Evolutionary conservation across 53 echinoderm and acorn worm species (phyloP).

Genomic region (Luidia sarsii): DNA sequence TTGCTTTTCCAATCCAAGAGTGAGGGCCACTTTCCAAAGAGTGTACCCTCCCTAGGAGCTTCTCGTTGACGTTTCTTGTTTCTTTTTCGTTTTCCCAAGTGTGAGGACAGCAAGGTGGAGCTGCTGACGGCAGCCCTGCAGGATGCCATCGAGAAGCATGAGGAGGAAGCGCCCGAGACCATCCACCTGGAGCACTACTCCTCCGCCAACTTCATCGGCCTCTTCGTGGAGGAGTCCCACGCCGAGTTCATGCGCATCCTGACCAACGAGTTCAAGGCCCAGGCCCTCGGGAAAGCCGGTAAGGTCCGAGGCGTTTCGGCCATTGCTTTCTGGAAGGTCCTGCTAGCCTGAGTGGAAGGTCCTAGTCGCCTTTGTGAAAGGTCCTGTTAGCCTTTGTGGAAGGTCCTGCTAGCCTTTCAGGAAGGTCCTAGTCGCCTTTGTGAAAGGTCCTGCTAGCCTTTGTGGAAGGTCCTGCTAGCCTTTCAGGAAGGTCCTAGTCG

Average conservation of each 20-base stretch:
- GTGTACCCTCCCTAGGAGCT: no score
- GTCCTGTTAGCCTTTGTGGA: no score
- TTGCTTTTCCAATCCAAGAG: no score
- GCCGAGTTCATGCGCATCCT: slow-evolving; percentile 84
- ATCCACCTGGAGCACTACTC: slow-evolving; percentile 82
- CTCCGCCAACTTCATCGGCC: slow-evolving; percentile 89
- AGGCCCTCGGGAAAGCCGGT: slow-evolving; percentile 77
- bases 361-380: no score
- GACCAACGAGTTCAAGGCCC: slow-evolving; percentile 76
- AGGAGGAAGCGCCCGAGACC: slow-evolving; percentile 70
- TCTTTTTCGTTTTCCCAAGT: no score
- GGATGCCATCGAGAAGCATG: slow-evolving; percentile 62
- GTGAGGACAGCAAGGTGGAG: slow-evolving; percentile 85
- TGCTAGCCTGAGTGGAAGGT: background rate
- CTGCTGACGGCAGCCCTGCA: slow-evolving; percentile 78
- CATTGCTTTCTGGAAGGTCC: background rate
- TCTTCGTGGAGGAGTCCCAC: slow-evolving; percentile 86
- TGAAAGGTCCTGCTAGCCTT: no score
- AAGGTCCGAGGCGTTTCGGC: background rate
- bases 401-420: no score
- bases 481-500: no score
- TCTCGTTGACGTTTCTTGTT: no score
- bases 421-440: no score
- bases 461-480: no score
- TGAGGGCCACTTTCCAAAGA: no score